phyloP scores from a whole-genome alignment of 2,113 vertebrate species.

The Siphamia tubifer region DNA sequence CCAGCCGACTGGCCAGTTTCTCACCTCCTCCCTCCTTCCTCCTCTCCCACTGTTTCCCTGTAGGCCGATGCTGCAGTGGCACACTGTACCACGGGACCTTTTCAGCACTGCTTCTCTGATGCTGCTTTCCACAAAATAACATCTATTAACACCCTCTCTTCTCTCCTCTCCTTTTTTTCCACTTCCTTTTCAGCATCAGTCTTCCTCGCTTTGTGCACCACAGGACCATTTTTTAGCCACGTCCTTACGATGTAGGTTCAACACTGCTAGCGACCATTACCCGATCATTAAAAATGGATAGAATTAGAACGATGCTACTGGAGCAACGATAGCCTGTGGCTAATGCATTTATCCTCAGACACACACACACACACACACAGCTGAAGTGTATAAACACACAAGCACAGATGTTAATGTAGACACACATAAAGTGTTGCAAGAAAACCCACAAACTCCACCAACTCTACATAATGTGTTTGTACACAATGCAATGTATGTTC shows the following conservation, averaged over 20 bases:
- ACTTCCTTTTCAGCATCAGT: constrained; percentile 11
- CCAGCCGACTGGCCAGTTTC: constrained; percentile 33
- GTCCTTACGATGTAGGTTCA: constrained; percentile 42
- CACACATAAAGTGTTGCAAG: not conserved
- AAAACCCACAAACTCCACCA: not conserved
- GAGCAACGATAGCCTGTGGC: constrained; percentile 63
- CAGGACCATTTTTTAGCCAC: constrained; percentile 22
- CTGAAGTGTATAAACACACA: not conserved
- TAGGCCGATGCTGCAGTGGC: constrained; percentile 22
- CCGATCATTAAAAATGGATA: constrained; percentile 74
- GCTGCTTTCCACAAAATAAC: constrained; percentile 48
- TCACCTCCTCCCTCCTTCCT: constrained; percentile 31
- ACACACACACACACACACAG: not conserved
- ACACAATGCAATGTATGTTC: not conserved
- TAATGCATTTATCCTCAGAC: constrained; percentile 46
- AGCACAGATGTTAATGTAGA: not conserved
- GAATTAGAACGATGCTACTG: constrained; percentile 58
- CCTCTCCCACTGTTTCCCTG: constrained; percentile 18
- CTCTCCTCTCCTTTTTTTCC: constrained; percentile 1
- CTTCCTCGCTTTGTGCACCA: constrained; percentile 9
- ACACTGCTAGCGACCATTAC: constrained; percentile 69
- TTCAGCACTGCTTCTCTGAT: constrained; percentile 18
- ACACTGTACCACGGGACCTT: constrained; percentile 38
- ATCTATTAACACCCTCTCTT: constrained; percentile 44
- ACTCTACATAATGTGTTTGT: not conserved